Base-by-base conservation (phyloP, 53 echinoderm and acorn worm genomes). In the Hippasteria phrygiana region DNA sequence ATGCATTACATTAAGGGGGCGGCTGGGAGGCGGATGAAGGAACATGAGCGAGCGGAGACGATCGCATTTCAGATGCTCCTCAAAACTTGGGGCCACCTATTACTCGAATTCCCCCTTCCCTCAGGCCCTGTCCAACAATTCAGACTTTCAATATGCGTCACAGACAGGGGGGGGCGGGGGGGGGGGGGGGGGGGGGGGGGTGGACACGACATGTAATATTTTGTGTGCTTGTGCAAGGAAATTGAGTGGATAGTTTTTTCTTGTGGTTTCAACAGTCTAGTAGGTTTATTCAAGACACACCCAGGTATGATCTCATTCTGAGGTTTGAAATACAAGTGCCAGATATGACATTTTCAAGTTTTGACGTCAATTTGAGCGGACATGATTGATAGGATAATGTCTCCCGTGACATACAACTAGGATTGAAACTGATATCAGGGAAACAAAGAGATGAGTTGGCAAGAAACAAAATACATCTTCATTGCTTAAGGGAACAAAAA, bases 61-160 rank as follows among this genome's bases (percentile, higher is more conserved):
- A 71, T 85, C 85, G 45, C 71, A 71, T 85, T 85, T 85, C 85
- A 85, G 85, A 65, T 66, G 55, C 33, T 16, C 69, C 51, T 35
- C 33, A 16, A 66, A 28, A 83, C 64, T 50, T 70, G 32, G 85
- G 71, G 69, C 64, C 46, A 85, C 47, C 53, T 64, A 85, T 85
- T 85, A 85, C 85, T 85, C 26, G 64, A 42, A 31, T 48, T 33
- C 16, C 36, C 33, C 46, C 32, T 35, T 54, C 85, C 85, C 48
- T 41, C 28, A 1, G 73, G 73, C 50, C 13, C 50, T n/a, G 35
- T 37, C 74, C 7, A 26, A 10, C 43, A 43, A 74, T 74, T 45
- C 28, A 46, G 75, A 75, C 75, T 48, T 27, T 35, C 26, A 75
- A 50, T 28, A 47, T 75, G 75, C 75, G 16, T 75, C 75, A 59